Evolutionary conservation across 53 echinoderm and acorn worm genomes (phyloP), one percentile per base, ranked within the genome.

Genomic region (Stichopus horrens): DNA sequence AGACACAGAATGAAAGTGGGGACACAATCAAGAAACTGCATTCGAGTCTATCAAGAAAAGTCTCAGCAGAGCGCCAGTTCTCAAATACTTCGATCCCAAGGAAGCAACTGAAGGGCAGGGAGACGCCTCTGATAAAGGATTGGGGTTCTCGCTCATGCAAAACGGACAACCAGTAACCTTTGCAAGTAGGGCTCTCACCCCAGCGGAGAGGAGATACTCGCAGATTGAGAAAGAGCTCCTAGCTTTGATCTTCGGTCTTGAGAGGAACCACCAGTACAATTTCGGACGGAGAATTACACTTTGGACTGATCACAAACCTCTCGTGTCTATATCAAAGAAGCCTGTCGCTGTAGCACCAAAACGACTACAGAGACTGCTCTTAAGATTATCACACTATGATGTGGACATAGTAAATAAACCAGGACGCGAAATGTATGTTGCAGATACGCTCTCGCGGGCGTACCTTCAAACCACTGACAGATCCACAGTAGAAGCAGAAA

Each of bases 81-180:
- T 93, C 13, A 73, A 60, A 37, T 93, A 93, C 14, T 91, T 93
- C 52, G 90, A 93, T 74, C 77, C 77, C 18, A 55, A 79, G 4
- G 71, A n/a, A n/a, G 79, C 86, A 57, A 91, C 90, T 21, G 96
- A 94, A 57, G 96, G 94, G 1, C 92, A 94, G 86, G 94, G 96
- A 20, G 91, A 91, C 53, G 96, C 94, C 11, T 94, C 91, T 5
- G 92, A 96, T 22, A 85, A 77, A 52, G 96, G 94, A 5, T 87
- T 94, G 7, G 92, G 92, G 19, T 96, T 92, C 76, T 90, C 60
- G 54, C 74, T 96, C 11, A 73, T 93, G 60, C 91, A 96, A 54
- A 20, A 92, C 56, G 96, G 90, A 22, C 92, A 94, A 71, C 96
- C 93, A 23, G 82, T 94, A 14, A 85, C 92, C 0, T 92, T 92